A percentile compares a stretch with the other conserved stretches of the same genome.
Evolutionary conservation across 2,888 invertebrate genomes (phyloP).

Genomic region (Cheilosia pagana): DNA sequence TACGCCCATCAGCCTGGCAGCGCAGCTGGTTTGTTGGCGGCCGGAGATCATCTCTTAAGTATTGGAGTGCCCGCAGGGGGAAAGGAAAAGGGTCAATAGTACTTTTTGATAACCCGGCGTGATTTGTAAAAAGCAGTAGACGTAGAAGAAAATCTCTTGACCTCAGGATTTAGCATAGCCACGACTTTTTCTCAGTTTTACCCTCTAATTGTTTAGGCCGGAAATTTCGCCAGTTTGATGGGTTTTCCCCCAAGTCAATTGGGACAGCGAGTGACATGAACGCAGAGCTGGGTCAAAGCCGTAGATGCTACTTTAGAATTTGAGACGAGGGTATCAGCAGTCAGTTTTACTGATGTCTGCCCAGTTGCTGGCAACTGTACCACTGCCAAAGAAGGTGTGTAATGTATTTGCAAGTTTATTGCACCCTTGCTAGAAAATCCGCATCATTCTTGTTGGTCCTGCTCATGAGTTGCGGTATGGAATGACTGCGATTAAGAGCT

Average conservation of each 20-base stretch:
- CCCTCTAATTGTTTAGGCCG: conserved; percentile 11
- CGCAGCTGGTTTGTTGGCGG: conserved; percentile 86
- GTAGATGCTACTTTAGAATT: too few relatives aligned
- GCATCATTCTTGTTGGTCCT: too few relatives aligned
- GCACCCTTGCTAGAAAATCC: too few relatives aligned
- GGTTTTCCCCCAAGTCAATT: conserved; percentile 15
- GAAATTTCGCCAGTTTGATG: conserved; percentile 47
- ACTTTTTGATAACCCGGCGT: conserved; percentile 75
- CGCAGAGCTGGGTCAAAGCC: too few relatives aligned
- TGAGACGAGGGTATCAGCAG: too few relatives aligned
- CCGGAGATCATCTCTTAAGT: conserved; percentile 87
- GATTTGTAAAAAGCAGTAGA: conserved; percentile 65
- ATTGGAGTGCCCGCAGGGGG: conserved; percentile 81
- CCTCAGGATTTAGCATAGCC: conserved; percentile 74
- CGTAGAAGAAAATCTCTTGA: conserved; percentile 60
- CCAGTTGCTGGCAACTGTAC: too few relatives aligned
- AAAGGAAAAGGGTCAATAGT: conserved; percentile 83
- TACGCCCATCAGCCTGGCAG: conserved; percentile 93
- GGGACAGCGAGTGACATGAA: neutral
- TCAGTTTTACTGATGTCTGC: too few relatives aligned
- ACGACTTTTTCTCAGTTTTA: conserved; percentile 59
- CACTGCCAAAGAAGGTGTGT: too few relatives aligned
- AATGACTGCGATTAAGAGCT: too few relatives aligned
- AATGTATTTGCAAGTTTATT: too few relatives aligned
- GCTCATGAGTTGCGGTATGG: too few relatives aligned